These are phyloP conservation scores for Mycetomoellerius zeteki DNA, from an alignment of 1,140 invertebrate genomes.

Conservation along the genomic window DNA sequence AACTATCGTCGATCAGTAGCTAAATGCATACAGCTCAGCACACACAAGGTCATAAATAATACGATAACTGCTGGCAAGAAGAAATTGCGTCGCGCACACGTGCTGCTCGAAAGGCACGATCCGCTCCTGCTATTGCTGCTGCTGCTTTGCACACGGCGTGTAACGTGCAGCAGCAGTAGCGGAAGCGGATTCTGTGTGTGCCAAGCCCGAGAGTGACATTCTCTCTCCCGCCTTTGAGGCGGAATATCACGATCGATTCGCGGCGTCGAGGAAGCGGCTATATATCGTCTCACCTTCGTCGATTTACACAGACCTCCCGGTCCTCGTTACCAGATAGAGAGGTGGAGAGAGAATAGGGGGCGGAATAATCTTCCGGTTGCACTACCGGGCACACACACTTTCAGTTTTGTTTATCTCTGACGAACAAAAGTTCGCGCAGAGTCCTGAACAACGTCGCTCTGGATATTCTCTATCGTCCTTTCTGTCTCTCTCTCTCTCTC, in stretches of 20 bases:
- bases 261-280: constrained; percentile 48
- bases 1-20: background rate
- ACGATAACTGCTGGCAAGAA: constrained; percentile 49
- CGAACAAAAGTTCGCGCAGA: constrained; percentile 57
- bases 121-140: background rate
- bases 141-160: constrained; percentile 50
- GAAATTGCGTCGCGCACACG: constrained; percentile 51
- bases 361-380: constrained; percentile 61
- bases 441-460: constrained; percentile 37
- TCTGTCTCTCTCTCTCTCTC: background rate
- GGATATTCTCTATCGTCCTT: background rate
- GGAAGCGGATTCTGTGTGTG: constrained; percentile 57
- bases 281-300: constrained; percentile 58
- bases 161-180: constrained; percentile 22
- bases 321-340: constrained; percentile 1
- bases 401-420: constrained; percentile 61
- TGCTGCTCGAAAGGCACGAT: constrained; percentile 3
- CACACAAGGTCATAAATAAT: constrained; percentile 51
- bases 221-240: constrained; percentile 61
- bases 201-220: constrained; percentile 57
- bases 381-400: constrained; percentile 56
- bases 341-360: constrained; percentile 29
- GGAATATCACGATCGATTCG: constrained; percentile 65
- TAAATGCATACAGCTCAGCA: constrained; percentile 20
- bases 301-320: constrained; percentile 43